Percentiles rank a stretch among this genome's conserved stretches.
Conservation (phyloP, 2,888 invertebrate species). For the Gymnocheta viridis region DNA sequence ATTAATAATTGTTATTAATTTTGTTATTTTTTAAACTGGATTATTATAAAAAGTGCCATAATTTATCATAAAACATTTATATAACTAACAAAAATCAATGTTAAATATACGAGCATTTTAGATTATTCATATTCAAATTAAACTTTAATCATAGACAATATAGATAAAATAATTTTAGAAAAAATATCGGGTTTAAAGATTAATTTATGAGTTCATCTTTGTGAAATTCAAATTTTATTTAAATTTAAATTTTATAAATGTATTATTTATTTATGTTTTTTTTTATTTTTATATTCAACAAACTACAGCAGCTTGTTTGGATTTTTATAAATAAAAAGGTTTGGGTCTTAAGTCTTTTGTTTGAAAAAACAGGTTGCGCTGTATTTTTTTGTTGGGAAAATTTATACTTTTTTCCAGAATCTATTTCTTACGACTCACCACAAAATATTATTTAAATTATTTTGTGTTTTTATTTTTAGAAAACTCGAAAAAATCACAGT, state of each 20-base stretch:
- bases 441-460: slow-evolving; percentile 38
- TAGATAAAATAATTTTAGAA: neutral
- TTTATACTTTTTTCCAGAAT: neutral
- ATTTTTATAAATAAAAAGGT: neutral
- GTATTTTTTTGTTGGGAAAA: neutral
- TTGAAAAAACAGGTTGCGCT: neutral
- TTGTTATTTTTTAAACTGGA: slow-evolving; percentile 62
- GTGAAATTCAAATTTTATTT: neutral
- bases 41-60: slow-evolving; percentile 37
- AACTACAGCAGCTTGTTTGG: neutral
- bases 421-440: neutral
- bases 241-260: neutral
- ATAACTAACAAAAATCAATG: slow-evolving; percentile 35
- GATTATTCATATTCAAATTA: slow-evolving; percentile 47
- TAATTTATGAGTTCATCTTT: slow-evolving; percentile 64
- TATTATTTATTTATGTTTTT: neutral
- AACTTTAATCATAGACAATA: neutral
- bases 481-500: slow-evolving; percentile 12
- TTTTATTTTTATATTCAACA: neutral
- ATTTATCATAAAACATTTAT: slow-evolving; percentile 37
- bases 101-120: slow-evolving; percentile 5
- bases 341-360: slow-evolving; percentile 49
- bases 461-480: neutral
- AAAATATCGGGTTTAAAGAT: slow-evolving; percentile 51
- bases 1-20: slow-evolving; percentile 75